Evolutionary conservation across 2,797 vertebrate species (phyloP).

Genomic region (Hyperoplus lanceolatus): DNA sequence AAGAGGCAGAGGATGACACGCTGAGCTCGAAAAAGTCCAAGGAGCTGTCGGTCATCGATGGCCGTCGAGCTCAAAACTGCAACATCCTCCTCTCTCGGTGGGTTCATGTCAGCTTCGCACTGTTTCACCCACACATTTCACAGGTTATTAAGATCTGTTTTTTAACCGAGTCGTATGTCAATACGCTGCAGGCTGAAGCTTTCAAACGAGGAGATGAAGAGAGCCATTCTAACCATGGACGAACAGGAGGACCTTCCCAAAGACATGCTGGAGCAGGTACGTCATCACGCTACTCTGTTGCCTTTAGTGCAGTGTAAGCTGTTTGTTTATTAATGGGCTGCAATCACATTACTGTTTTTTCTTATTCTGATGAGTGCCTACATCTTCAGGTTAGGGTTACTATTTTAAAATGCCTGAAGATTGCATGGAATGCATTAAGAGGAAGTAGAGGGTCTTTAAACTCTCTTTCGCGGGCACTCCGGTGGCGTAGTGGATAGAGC

Average conservation of each 20-base stretch:
- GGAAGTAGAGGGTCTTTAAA: too few relatives aligned
- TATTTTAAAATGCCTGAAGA: too few relatives aligned
- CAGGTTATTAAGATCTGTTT: neutral
- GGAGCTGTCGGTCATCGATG: slow-evolving; percentile 98
- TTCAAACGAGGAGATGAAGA: slow-evolving; percentile 97
- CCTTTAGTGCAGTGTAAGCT: neutral
- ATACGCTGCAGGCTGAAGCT: slow-evolving; percentile 91
- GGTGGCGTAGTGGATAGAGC: too few relatives aligned
- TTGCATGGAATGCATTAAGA: too few relatives aligned
- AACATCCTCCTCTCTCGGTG: slow-evolving; percentile 98
- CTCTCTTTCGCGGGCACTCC: too few relatives aligned
- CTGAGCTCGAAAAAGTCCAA: slow-evolving; percentile 96
- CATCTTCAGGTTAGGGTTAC: too few relatives aligned
- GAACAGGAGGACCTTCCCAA: slow-evolving; percentile 99
- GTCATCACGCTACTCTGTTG: neutral
- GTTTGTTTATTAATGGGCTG: too few relatives aligned
- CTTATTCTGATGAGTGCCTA: too few relatives aligned
- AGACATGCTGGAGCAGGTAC: slow-evolving; percentile 99
- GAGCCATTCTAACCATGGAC: slow-evolving; percentile 97
- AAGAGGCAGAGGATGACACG: slow-evolving; percentile 94
- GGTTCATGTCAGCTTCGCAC: slow-evolving; percentile 11
- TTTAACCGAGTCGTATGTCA: slow-evolving; percentile 13
- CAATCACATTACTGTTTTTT: too few relatives aligned
- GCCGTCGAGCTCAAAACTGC: slow-evolving; percentile 97
- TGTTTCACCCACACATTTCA: neutral